phyloP scores from a whole-genome alignment of 2,113 vertebrate species.

The Polyodon spathula region DNA sequence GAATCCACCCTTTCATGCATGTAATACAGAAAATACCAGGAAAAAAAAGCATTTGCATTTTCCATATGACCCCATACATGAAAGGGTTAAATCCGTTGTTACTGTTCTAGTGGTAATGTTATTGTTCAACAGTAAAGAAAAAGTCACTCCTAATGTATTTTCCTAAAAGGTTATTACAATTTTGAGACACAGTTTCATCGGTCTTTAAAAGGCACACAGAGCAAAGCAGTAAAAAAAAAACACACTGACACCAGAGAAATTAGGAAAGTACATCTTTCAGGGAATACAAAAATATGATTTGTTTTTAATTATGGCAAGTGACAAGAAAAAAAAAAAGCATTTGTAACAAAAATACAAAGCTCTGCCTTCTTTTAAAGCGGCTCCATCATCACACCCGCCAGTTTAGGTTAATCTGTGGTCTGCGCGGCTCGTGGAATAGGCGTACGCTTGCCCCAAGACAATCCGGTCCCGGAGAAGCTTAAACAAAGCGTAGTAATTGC shows the following conservation, averaged over 20 bases:
- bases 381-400: slow-evolving; percentile 26
- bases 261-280: slow-evolving; percentile 31
- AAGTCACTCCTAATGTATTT: too few relatives aligned
- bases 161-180: too few relatives aligned
- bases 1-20: too few relatives aligned
- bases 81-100: too few relatives aligned
- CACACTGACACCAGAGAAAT: slow-evolving; percentile 14
- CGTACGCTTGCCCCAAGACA: slow-evolving; percentile 90
- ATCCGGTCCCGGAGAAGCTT: slow-evolving; percentile 94
- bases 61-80: too few relatives aligned
- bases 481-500: slow-evolving; percentile 97
- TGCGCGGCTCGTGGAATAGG: slow-evolving; percentile 71
- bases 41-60: too few relatives aligned
- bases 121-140: too few relatives aligned
- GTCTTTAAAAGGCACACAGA: too few relatives aligned
- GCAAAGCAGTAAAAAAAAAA: not conserved
- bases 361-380: slow-evolving; percentile 49
- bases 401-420: slow-evolving; percentile 82
- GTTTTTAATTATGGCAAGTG: slow-evolving; percentile 78
- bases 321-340: slow-evolving; percentile 73
- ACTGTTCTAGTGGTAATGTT: too few relatives aligned
- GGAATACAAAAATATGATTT: slow-evolving; percentile 94
- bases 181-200: too few relatives aligned
- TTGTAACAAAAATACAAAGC: slow-evolving; percentile 95
- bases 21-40: too few relatives aligned